A percentile compares a stretch with the other conserved stretches of the same genome.
phyloP scores from a whole-genome alignment of 2,113 vertebrate species.

The Oreochromis spilurus region DNA sequence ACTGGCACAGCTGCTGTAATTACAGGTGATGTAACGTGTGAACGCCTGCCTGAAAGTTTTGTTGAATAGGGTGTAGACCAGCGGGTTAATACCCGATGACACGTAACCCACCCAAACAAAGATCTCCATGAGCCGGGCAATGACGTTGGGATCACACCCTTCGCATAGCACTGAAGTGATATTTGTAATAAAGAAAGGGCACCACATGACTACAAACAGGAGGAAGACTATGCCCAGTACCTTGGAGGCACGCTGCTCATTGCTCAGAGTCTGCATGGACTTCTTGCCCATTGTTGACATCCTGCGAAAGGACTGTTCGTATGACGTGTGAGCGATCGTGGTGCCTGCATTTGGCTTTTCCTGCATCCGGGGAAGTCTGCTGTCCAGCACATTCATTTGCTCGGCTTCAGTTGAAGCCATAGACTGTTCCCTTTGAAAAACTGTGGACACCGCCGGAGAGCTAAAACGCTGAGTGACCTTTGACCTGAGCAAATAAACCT shows the following conservation, averaged over 20 bases:
- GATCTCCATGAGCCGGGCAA: conserved; percentile 86
- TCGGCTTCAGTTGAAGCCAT: conserved; percentile 65
- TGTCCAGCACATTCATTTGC: conserved; percentile 76
- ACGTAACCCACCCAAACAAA: conserved; percentile 98
- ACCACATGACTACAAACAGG: conserved; percentile 97
- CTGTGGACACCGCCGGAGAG: conserved; percentile 78
- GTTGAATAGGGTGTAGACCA: conserved; percentile 97
- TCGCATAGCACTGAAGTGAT: conserved; percentile 86
- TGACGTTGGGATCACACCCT: conserved; percentile 75
- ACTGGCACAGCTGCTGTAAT: conserved; percentile 72
- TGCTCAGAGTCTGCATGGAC: conserved; percentile 90
- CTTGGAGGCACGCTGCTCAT: conserved; percentile 94
- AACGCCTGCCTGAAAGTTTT: conserved; percentile 95
- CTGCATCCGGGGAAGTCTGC: conserved; percentile 55
- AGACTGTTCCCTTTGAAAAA: conserved; percentile 80
- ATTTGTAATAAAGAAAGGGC: conserved; percentile 97
- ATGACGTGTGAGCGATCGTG: conserved; percentile 13
- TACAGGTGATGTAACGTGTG: conserved; percentile 89
- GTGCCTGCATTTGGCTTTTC: conserved; percentile 9
- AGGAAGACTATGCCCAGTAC: conserved; percentile 95
- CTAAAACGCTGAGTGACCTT: conserved; percentile 79
- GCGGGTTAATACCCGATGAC: conserved; percentile 93
- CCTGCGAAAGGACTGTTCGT: conserved; percentile 73
- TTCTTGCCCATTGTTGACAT: conserved; percentile 86
- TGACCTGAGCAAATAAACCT: conserved; percentile 84